Conservation (phyloP, 1,140 invertebrate genomes). For the Pachyrhynchus sulphureomaculatus region DNA sequence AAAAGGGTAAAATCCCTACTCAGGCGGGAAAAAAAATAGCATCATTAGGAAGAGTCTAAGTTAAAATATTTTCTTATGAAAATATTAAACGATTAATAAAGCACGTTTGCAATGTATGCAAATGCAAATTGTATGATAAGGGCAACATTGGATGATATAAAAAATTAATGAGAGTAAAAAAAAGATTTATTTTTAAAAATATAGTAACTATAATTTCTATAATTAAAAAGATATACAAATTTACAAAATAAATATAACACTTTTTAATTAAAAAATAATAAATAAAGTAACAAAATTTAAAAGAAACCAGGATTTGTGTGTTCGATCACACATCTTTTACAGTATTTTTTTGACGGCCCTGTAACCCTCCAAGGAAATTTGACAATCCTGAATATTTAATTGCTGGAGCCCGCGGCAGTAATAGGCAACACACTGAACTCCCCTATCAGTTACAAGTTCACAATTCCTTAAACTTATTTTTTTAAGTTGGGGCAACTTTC, state of each 20-base stretch:
- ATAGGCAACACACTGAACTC: slow-evolving; percentile 82
- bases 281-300: slow-evolving; percentile 49
- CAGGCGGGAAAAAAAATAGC: no score
- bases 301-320: slow-evolving; percentile 93
- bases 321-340: slow-evolving; percentile 88
- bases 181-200: slow-evolving; percentile 3
- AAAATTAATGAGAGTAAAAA: no score
- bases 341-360: slow-evolving; percentile 87
- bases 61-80: no score
- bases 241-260: slow-evolving; percentile 36
- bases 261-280: slow-evolving; percentile 15
- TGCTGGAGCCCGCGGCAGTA: slow-evolving; percentile 85
- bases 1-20: no score
- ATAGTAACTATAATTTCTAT: slow-evolving; percentile 14
- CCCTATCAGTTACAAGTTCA: slow-evolving; percentile 83
- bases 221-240: slow-evolving; percentile 33
- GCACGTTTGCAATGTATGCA: no score
- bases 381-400: slow-evolving; percentile 89
- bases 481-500: slow-evolving; percentile 88
- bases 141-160: no score
- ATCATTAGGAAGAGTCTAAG: no score
- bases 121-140: no score
- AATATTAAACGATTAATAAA: no score
- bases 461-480: slow-evolving; percentile 88
- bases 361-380: slow-evolving; percentile 83